Evolutionary conservation across 2,113 vertebrate genomes (phyloP).

Genomic region (Paramisgurnus dabryanus): DNA sequence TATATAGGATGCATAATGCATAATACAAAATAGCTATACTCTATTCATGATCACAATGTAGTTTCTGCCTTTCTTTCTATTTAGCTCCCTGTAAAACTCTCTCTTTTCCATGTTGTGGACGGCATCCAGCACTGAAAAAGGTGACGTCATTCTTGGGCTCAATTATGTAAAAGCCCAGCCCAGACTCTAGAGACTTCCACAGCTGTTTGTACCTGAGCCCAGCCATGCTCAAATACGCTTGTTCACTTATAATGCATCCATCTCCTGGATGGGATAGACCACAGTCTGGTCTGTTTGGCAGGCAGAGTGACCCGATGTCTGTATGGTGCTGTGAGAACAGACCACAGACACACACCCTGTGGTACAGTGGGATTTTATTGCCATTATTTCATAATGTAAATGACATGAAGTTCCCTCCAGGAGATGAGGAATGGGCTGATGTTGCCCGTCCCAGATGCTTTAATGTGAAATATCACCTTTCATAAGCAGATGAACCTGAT

Average conservation of each 20-base stretch:
- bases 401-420: constrained; percentile 3
- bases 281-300: constrained; percentile 53
- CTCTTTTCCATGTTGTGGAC: background rate
- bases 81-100: background rate
- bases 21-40: background rate
- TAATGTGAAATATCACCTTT: background rate
- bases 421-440: background rate
- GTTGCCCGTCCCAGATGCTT: background rate
- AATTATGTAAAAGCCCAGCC: constrained; percentile 48
- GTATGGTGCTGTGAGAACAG: constrained; percentile 52
- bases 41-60: background rate
- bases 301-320: constrained; percentile 46
- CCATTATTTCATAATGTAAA: constrained; percentile 43
- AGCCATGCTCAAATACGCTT: background rate
- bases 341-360: constrained; percentile 59
- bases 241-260: constrained; percentile 16
- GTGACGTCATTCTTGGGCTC: constrained; percentile 47
- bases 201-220: constrained; percentile 43
- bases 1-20: background rate
- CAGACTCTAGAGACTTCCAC: constrained; percentile 43
- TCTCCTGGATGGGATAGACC: constrained; percentile 18
- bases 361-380: constrained; percentile 52
- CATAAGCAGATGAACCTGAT: background rate
- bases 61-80: background rate
- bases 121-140: background rate